These are phyloP conservation scores for Gobionotothen gibberifrons DNA, from an alignment of 2,797 vertebrate genomes.

Conservation along the genomic window DNA sequence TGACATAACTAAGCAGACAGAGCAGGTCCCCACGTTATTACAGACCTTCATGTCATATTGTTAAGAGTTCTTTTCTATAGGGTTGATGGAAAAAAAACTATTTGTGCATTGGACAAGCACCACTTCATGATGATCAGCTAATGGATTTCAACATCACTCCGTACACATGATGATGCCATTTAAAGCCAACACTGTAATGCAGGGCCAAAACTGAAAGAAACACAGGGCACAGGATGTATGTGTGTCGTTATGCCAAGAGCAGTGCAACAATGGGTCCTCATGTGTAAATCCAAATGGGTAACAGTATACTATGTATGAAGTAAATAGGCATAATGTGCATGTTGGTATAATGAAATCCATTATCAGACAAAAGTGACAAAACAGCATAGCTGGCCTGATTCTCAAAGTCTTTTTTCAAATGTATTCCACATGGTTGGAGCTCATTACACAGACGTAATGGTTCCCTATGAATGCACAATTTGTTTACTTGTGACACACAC, in stretches of 20 bases:
- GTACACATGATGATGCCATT: slow-evolving; percentile 11
- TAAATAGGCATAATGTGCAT: neutral
- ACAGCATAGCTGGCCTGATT: neutral
- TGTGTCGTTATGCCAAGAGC: slow-evolving; percentile 6
- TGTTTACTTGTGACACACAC: neutral
- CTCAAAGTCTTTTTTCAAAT: neutral
- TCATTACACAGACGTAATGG: slow-evolving; percentile 1
- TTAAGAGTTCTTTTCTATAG: neutral
- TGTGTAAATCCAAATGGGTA: slow-evolving; percentile 9
- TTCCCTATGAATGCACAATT: neutral
- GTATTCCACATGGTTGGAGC: neutral
- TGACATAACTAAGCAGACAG: slow-evolving; percentile 1
- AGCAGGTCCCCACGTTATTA: neutral
- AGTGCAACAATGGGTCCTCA: neutral
- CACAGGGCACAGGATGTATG: neutral
- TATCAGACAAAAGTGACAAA: slow-evolving; percentile 7
- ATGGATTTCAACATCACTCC: slow-evolving; percentile 35
- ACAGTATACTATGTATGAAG: slow-evolving; percentile 18
- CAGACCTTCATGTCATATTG: neutral
- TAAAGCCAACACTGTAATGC: slow-evolving; percentile 25
- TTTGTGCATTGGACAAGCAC: slow-evolving; percentile 6
- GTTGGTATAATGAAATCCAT: neutral
- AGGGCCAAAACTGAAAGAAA: neutral
- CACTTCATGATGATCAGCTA: slow-evolving; percentile 32
- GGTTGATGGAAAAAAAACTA: neutral